phyloP scores from a whole-genome alignment of 2,888 invertebrate species.

The Cactoblastis cactorum region DNA sequence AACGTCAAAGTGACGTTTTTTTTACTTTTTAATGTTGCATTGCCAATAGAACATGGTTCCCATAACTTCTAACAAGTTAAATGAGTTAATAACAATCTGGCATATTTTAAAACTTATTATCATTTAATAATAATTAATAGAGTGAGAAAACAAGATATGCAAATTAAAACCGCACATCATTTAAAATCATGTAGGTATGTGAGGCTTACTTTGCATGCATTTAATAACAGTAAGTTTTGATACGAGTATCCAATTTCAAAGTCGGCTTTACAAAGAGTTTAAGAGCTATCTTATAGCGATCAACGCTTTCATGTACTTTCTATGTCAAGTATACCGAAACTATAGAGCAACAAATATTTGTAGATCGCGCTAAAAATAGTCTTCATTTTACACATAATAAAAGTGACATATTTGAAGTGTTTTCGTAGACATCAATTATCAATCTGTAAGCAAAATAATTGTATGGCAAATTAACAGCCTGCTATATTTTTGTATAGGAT shows the following conservation, averaged over 20 bases:
- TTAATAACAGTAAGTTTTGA: conserved; percentile 19
- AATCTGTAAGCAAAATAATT: no score
- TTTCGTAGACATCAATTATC: no score
- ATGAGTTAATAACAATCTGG: not conserved
- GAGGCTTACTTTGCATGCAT: not conserved
- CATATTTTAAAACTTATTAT: no score
- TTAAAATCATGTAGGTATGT: not conserved
- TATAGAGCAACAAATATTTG: not conserved
- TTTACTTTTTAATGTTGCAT: no score
- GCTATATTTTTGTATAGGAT: no score
- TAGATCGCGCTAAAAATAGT: not conserved
- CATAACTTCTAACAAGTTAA: not conserved
- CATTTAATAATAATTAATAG: no score
- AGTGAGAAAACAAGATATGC: not conserved
- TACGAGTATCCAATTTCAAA: conserved; percentile 22
- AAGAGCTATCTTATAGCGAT: conserved; percentile 24
- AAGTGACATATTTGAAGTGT: no score
- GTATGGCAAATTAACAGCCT: no score
- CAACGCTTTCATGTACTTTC: conserved; percentile 22
- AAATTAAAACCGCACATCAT: not conserved
- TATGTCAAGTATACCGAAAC: conserved; percentile 27
- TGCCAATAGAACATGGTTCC: no score
- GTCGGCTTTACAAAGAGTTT: conserved; percentile 22
- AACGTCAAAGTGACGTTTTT: no score
- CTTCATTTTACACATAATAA: no score